These are phyloP conservation scores for Clanis bilineata DNA, from an alignment of 2,888 invertebrate genomes.

Conservation along the genomic window DNA sequence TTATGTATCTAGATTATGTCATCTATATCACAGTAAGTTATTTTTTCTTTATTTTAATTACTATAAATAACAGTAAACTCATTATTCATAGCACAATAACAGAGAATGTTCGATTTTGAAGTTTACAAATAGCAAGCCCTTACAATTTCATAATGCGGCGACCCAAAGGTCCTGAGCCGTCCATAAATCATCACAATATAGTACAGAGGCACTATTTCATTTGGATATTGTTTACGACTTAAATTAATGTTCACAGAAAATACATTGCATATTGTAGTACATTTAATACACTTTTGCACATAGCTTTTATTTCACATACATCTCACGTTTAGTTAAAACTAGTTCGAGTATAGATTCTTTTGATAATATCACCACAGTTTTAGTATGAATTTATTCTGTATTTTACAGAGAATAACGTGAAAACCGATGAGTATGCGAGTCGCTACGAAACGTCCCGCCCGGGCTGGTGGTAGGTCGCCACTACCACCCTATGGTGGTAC, in stretches of 20 bases:
- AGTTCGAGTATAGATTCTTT: too few relatives aligned
- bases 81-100: too few relatives aligned
- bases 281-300: not conserved
- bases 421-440: not conserved
- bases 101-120: not conserved
- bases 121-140: not conserved
- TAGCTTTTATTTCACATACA: not conserved
- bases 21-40: too few relatives aligned
- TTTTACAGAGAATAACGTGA: not conserved
- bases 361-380: not conserved
- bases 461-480: slow-evolving; percentile 65
- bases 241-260: not conserved
- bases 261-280: not conserved
- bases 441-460: slow-evolving; percentile 56
- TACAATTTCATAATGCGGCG: not conserved
- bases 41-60: too few relatives aligned
- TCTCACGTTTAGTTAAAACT: too few relatives aligned
- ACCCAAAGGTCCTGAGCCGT: not conserved
- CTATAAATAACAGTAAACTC: too few relatives aligned
- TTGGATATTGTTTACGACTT: slow-evolving; percentile 15
- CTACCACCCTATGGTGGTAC: slow-evolving; percentile 52
- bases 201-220: not conserved
- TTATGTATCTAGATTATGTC: too few relatives aligned
- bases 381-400: not conserved
- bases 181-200: slow-evolving; percentile 43